Evolutionary conservation across 2,113 vertebrate genomes (phyloP), one percentile per base, ranked within the genome.

Genomic region (Pogona vitticeps): DNA sequence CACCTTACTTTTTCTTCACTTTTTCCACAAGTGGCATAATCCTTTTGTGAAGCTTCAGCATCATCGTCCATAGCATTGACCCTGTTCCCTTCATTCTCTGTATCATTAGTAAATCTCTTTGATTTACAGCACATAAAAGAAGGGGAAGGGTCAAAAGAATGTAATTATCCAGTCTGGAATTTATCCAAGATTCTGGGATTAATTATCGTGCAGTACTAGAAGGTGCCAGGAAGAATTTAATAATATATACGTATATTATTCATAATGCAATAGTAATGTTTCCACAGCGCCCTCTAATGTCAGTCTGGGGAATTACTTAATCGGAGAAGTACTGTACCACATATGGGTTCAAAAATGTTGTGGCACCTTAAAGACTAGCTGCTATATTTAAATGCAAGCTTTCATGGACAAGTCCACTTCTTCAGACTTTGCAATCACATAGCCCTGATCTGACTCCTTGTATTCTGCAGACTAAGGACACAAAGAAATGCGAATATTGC

Each of bases 191-290:
- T 65, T 18, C 0, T 13, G 76, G 76, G 85, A 93, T 92, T 90
- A 91, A 91, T 85, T 79, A 88, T 80, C 90, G 58, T 83, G 76
- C 72, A 83, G 82, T 92, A 88, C 63, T 33, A 84, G 80, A 89
- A 89, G 88, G 82, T 84, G 90, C 80, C 86, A 93, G 88, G 84
- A 93, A 93, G 90, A 82, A 92, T 91, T 91, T 91, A 91, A 94
- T 86, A 86, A 87, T 77, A 36, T 65, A 89, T 85, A 88, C 86
- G 56, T 76, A 63, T 75, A 71, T 89, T 76, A 33, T 92, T 82
- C 89, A 85, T 87, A 88, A 86, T 3, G 56, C 5, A 88, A 52
- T 77, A 70, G 76, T 59, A 85, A 38, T 84, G 71, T 87, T 89
- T 86, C 21, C 42, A 59, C 68, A 90, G 83, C 40, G 38, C 82